Evolutionary conservation across 30 jellyfish, hydroid and myxozoan genomes (phyloP), one percentile per base, ranked within the genome.

Genomic region (Kudoa iwatai): DNA sequence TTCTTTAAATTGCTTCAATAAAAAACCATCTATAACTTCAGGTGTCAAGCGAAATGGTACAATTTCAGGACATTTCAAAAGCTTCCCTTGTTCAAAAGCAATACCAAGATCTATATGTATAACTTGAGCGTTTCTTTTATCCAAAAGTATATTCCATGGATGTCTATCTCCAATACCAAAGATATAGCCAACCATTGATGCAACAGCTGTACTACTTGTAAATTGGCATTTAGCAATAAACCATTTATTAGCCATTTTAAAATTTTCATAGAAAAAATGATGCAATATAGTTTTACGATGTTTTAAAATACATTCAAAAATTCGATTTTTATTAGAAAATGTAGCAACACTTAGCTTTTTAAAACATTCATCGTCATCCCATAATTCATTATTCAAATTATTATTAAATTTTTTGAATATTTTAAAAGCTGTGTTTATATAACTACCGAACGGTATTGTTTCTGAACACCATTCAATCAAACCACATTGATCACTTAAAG

Each of bases 91-190:
- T 47, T 68, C 90, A 53, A 68, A 68, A 23, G 90, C 90, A 19
- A 68, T 64, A 26, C 90, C 90, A 3, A 68, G 60, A 39, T 68
- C 90, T 17, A 68, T 68, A 42, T 68, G 90, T 7, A 68, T 71
- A 32, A 68, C 45, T 20, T 68, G 85, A 1, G 90, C 90, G 14
- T 85, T 46, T 49, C 54, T 59, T 49, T 62, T 49, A 35, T 68
- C 90, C 32, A 68, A 46, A 17, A 68, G 65, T 19, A 68, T 68
- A 44, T 68, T 68, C 30, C 59, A 85, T 40, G 62, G 59, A 39
- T 68, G 90, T 4, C 90, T 84, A 54, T 68, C 90, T 18, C 90
- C 90, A 10, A 68, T 53, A 1, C 90, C 90, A 22, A 68, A 64
- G 16, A 68, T 55, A 48, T 68, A 68, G 12, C 90, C 90, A 35